Base-by-base conservation (phyloP, 2,888 invertebrate genomes). In the Caenorhabditis japonica region DNA sequence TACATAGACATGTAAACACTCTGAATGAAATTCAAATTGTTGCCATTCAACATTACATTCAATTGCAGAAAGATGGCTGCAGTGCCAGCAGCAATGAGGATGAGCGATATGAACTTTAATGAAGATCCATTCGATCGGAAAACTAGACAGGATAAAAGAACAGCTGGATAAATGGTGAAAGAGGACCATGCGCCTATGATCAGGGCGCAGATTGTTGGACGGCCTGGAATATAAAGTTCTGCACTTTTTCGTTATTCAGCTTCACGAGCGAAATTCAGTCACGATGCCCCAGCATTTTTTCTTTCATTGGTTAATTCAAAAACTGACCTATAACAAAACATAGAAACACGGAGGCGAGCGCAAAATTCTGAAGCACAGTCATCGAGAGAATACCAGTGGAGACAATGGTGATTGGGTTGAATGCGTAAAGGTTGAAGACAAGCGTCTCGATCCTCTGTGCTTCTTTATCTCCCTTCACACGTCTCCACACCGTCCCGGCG, bases 361-460 rank as follows among this genome's bases (percentile, higher is more conserved):
- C 41, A 13, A 78, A 51, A 51, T 85, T 85, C 33, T 80, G 60
- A 17, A 85, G 19, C 0, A 79, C 69, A 1, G 83, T 81, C 15
- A 85, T 36, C 21, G 82, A 83, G n/a, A 74, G 49, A 23, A 82
- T 82, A 1, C 81, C 79, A 39, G 80, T 80, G 7, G 80, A 77
- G 8, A 75, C 64, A 13, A 87, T 75, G 3, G 85, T 64, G 33
- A 84, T 62, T 15, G 87, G 87, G 53, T 85, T 86, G 51, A 86
- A 77, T 5, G 86, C 70, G 66, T 83, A 87, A 17, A 64, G 49
- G 41, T 81, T 84, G 52, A 76, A 83, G 55, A 72, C 30, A 3
- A 52, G 36, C 17, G 25, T 44, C 15, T 38, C 23, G 17, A 62
- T 61, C 1, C 30, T 43, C 15, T n/a, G 15, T 12, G 21, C 5